phyloP scores from a whole-genome alignment of 1,140 invertebrate genomes.

The Heliconius hermathena region DNA sequence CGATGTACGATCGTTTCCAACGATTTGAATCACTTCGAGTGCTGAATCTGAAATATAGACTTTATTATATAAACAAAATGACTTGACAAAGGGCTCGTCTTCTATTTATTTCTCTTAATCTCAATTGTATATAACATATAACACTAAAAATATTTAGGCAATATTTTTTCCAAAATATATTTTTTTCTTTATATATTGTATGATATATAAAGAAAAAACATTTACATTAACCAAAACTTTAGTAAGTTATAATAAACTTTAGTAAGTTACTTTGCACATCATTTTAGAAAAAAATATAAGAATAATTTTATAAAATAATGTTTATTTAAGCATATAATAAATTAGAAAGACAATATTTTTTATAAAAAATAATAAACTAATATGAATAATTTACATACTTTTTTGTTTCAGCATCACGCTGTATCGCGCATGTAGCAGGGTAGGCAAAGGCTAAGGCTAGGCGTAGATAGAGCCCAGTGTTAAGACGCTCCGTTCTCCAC shows the following conservation, averaged over 20 bases:
- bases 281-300: too few relatives aligned
- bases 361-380: too few relatives aligned
- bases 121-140: not conserved
- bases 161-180: too few relatives aligned
- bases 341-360: too few relatives aligned
- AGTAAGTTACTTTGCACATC: too few relatives aligned
- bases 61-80: not conserved
- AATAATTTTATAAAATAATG: too few relatives aligned
- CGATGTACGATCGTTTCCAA: constrained; percentile 17
- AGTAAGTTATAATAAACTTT: too few relatives aligned
- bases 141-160: not conserved
- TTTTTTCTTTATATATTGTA: too few relatives aligned
- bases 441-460: not conserved
- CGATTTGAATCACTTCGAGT: constrained; percentile 14
- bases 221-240: too few relatives aligned
- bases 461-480: not conserved
- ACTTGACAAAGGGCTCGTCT: too few relatives aligned
- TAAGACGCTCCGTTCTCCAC: not conserved
- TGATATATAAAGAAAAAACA: too few relatives aligned
- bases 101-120: not conserved
- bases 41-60: constrained; percentile 19
- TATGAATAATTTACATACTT: not conserved
- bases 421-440: not conserved
- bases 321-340: too few relatives aligned
- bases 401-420: not conserved